A percentile compares a stretch with the other conserved stretches of the same genome.
Evolutionary conservation across 2,888 invertebrate genomes (phyloP).

Genomic region (Tupiocoris notatus): DNA sequence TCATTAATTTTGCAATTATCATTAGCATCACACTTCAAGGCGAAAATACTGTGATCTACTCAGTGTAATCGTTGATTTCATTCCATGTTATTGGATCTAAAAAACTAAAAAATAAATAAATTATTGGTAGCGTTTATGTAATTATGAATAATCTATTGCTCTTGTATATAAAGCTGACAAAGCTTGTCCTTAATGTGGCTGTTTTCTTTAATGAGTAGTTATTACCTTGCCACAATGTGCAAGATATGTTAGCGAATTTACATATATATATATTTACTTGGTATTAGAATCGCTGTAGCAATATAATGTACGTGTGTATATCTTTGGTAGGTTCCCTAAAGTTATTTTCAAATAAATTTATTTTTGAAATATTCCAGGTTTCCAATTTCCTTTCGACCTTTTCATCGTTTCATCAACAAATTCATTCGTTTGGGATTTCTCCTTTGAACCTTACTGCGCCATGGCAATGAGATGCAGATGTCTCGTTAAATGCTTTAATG

Average conservation of each 20-base stretch:
- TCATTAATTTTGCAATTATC: no score
- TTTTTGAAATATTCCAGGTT: conserved; percentile 24
- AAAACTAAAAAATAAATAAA: not conserved
- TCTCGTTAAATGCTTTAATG: no score
- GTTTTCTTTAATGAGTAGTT: not conserved
- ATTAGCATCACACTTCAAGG: not conserved
- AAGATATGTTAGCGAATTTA: not conserved
- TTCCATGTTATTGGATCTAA: not conserved
- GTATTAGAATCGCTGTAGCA: not conserved
- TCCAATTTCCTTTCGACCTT: no score
- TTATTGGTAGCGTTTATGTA: not conserved
- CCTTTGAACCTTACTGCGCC: no score
- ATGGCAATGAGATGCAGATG: no score
- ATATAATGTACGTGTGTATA: conserved; percentile 7
- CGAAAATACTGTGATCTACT: not conserved
- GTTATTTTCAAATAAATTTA: conserved; percentile 35
- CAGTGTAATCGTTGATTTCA: not conserved
- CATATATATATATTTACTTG: not conserved
- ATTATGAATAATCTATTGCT: not conserved
- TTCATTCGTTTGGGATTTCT: no score
- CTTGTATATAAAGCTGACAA: not conserved
- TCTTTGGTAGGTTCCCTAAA: conserved; percentile 19
- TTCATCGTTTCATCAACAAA: no score
- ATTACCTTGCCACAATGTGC: not conserved
- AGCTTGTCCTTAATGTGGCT: not conserved